These are phyloP conservation scores for Enteromius thamalakanensis DNA, from an alignment of 2,797 vertebrate species.

Conservation along the genomic window DNA sequence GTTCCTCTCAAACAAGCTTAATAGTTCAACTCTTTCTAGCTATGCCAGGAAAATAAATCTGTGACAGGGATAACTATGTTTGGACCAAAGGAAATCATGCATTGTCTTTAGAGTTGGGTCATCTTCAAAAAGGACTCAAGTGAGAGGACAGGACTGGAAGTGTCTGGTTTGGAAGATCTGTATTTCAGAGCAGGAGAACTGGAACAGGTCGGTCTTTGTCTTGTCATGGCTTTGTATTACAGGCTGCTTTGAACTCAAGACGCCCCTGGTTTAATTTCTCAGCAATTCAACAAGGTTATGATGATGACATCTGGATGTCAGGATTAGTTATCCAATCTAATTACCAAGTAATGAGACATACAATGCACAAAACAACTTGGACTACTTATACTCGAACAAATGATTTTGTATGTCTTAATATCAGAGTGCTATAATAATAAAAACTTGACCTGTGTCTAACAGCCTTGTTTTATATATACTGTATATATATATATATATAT, in stretches of 20 bases:
- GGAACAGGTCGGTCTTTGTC: constrained; percentile 62
- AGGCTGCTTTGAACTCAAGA: constrained; percentile 64
- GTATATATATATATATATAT: no score
- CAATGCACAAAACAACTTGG: background rate
- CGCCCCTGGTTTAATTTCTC: constrained; percentile 56
- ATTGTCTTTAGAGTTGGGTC: constrained; percentile 45
- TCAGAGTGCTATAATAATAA: no score
- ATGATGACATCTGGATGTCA: constrained; percentile 61
- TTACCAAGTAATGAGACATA: constrained; percentile 38
- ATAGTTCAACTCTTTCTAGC: constrained; percentile 41
- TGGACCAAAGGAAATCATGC: constrained; percentile 49
- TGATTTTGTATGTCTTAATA: background rate
- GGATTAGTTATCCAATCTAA: constrained; percentile 44
- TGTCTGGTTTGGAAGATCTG: constrained; percentile 52
- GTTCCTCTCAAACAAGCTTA: constrained; percentile 48
- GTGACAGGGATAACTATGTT: constrained; percentile 52
- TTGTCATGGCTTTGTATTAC: constrained; percentile 55
- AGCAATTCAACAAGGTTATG: constrained; percentile 63
- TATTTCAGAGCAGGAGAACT: constrained; percentile 48
- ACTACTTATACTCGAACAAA: background rate
- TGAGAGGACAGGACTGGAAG: constrained; percentile 37
- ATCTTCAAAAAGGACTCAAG: constrained; percentile 52
- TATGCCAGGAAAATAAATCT: constrained; percentile 50
- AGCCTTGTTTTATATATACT: no score
- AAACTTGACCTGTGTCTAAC: no score